Evolutionary conservation across 2,113 vertebrate genomes (phyloP), one percentile per base, ranked within the genome.

Genomic region (Sarotherodon lohbergeri): DNA sequence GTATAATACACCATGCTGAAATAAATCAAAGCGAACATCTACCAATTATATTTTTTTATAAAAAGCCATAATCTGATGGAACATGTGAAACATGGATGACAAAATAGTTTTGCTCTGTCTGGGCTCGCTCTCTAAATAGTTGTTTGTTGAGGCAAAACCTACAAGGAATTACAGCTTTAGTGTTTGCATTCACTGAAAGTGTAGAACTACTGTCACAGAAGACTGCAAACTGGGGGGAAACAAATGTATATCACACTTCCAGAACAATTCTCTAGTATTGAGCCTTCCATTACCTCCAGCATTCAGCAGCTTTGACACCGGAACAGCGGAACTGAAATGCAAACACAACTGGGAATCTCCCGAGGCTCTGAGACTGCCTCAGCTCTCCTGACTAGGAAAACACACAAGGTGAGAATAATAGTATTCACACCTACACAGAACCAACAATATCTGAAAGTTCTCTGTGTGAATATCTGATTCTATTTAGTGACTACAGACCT

Each of bases 291-390:
- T 86, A 87, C 81, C 78, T 56, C 79, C 71, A 79, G 61, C 80
- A 17, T 78, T 90, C 56, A 71, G 89, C 56, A 56, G 88, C 82
- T 81, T 36, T 91, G 83, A 88, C 85, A 80, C 19, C 88, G 48
- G 86, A 91, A 87, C 68, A 83, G 73, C 88, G 56, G 50, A 81
- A 81, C 76, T 57, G 63, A 73, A 88, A 78, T 66, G 82, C 87
- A 90, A 89, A 90, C 86, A 92, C 90, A 87, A 87, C 80, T 46
- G 50, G 84, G 90, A 88, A 81, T 86, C 87, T 91, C 84, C 82
- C 17, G 86, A 90, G 91, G 86, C 87, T 87, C 27, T 10, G 27
- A 86, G 84, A 68, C 80, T 29, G 87, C 83, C 71, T 83, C 14
- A 71, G 80, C 73, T 89, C 85, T 22, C 81, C 89, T 48, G 78